A percentile compares a stretch with the other conserved stretches of the same genome.
Conservation (phyloP, 1,140 invertebrate genomes). For the Eriocheir sinensis region DNA sequence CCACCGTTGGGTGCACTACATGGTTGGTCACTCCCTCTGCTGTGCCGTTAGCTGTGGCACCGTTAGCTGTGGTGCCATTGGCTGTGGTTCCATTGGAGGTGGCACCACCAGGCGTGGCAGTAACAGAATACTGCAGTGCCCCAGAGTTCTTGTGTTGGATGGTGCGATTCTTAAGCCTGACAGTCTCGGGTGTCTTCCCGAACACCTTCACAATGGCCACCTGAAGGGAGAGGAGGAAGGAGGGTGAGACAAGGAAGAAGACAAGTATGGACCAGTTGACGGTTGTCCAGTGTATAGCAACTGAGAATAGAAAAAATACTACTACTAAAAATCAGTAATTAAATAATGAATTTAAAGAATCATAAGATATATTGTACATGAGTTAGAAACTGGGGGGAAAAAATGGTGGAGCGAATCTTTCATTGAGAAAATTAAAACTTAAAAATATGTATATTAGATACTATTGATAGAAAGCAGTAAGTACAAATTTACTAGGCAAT, state of each 20-base stretch:
- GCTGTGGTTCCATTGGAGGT: conserved; percentile 63
- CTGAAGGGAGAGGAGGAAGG: conserved; percentile 59
- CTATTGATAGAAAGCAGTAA: no score
- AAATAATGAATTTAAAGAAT: background rate
- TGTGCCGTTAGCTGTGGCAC: conserved; percentile 64
- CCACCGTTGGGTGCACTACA: conserved; percentile 78
- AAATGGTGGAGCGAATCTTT: no score
- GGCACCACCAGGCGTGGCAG: conserved; percentile 44
- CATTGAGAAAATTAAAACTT: no score
- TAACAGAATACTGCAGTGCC: conserved; percentile 62
- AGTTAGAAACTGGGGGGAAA: conserved; percentile 20
- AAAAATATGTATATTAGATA: no score
- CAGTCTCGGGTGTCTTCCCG: conserved; percentile 74
- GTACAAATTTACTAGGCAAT: no score
- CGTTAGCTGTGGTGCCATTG: conserved; percentile 60
- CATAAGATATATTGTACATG: background rate
- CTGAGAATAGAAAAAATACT: background rate
- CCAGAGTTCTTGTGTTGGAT: conserved; percentile 74
- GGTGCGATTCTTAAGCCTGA: conserved; percentile 67
- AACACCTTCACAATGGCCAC: conserved; percentile 78
- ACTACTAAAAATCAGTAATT: background rate
- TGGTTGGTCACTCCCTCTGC: conserved; percentile 68
- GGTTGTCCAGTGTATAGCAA: background rate
- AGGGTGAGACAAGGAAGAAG: background rate
- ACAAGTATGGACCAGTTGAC: background rate